phyloP scores from a whole-genome alignment of 2,888 invertebrate species.

The Pollenia labialis region DNA sequence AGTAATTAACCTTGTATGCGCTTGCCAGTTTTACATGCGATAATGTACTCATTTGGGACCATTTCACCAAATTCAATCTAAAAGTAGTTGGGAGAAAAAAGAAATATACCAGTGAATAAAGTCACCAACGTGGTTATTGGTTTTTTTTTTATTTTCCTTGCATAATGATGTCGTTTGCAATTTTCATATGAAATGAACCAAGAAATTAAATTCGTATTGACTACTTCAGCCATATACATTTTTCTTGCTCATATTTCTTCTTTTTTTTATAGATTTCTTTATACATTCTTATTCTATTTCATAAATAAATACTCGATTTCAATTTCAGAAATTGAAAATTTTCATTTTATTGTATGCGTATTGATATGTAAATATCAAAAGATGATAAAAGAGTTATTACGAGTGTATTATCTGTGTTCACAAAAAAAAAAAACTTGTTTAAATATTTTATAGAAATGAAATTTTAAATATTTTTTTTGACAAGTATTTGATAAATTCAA shows the following conservation, averaged over 20 bases:
- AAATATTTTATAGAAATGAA: neutral
- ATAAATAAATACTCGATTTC: slow-evolving; percentile 68
- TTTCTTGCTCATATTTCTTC: neutral
- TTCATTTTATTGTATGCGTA: slow-evolving; percentile 32
- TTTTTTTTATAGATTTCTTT: slow-evolving; percentile 23
- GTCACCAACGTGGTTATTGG: slow-evolving; percentile 21
- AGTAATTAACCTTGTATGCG: too few species aligned
- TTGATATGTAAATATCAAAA: slow-evolving; percentile 58
- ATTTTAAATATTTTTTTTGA: neutral
- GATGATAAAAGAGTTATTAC: slow-evolving; percentile 25
- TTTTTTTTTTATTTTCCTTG: slow-evolving; percentile 9
- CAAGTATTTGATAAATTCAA: neutral
- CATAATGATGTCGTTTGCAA: slow-evolving; percentile 71
- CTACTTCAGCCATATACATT: slow-evolving; percentile 20
- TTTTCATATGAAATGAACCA: slow-evolving; percentile 76
- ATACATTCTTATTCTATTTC: slow-evolving; percentile 47
- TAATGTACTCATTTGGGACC: slow-evolving; percentile 50
- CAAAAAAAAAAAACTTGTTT: neutral
- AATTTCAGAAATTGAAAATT: slow-evolving; percentile 58
- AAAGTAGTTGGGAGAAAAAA: slow-evolving; percentile 19
- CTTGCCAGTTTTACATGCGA: neutral
- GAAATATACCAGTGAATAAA: slow-evolving; percentile 51
- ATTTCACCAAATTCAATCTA: slow-evolving; percentile 22
- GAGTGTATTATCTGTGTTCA: slow-evolving; percentile 17
- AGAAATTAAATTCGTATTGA: slow-evolving; percentile 74